Evolutionary conservation across 2,797 vertebrate genomes (phyloP).

Genomic region (Hydrolagus colliei): DNA sequence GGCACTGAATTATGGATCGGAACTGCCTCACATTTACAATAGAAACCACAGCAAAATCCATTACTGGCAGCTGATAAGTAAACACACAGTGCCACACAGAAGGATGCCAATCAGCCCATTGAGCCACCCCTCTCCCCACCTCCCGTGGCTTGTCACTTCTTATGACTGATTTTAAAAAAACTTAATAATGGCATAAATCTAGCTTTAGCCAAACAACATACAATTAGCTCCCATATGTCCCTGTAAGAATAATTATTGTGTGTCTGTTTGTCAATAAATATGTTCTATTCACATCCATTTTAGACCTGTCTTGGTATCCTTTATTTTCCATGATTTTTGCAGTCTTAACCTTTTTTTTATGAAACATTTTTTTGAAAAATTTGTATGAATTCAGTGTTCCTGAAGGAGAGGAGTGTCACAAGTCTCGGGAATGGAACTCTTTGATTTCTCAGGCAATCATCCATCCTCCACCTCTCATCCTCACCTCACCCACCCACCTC

Average conservation of each 20-base stretch:
- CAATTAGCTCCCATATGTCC: neutral
- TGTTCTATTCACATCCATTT: neutral
- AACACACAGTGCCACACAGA: neutral
- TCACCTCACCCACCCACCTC: too few species aligned
- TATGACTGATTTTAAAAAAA: neutral
- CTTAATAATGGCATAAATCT: neutral
- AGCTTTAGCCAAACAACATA: neutral
- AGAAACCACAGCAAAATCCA: conserved; percentile 6
- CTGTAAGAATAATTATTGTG: neutral
- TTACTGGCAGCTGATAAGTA: neutral
- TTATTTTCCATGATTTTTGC: neutral
- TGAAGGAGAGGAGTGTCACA: too few species aligned
- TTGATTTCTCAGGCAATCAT: too few species aligned
- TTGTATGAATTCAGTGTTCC: too few species aligned
- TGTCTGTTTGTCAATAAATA: conserved; percentile 13
- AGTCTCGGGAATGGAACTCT: too few species aligned
- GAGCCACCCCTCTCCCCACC: too few species aligned
- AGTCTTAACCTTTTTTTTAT: too few species aligned
- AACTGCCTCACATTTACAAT: neutral
- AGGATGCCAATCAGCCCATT: too few species aligned
- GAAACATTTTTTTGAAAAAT: too few species aligned
- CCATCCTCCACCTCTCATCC: too few species aligned
- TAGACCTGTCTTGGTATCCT: neutral
- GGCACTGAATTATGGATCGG: neutral
- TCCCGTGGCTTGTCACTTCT: neutral